A percentile compares a stretch with the other conserved stretches of the same genome.
These are phyloP conservation scores for Avahi laniger DNA, from an alignment of 2,797 vertebrate species.

Conservation along the genomic window DNA sequence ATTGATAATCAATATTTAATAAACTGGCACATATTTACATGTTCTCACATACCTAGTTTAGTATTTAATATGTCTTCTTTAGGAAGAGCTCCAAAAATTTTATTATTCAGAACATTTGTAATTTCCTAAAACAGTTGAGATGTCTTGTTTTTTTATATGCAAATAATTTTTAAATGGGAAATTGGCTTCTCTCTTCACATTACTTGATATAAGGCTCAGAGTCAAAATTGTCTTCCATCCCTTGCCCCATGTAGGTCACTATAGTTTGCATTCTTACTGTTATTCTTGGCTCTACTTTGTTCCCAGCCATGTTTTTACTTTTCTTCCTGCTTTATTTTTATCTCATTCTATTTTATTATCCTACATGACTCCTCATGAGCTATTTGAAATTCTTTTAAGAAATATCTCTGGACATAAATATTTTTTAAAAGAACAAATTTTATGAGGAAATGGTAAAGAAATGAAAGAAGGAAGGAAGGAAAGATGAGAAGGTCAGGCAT, in stretches of 20 bases:
- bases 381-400: not conserved
- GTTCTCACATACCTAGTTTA: not conserved
- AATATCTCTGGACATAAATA: not conserved
- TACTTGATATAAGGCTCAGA: not conserved
- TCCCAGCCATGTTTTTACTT: not conserved
- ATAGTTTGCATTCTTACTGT: not conserved
- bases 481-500: not conserved
- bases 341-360: not conserved
- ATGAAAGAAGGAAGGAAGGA: not conserved
- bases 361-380: not conserved
- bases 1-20: not conserved
- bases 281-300: not conserved
- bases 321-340: not conserved
- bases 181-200: not conserved
- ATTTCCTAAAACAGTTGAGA: not conserved
- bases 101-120: not conserved
- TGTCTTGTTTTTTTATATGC: not conserved
- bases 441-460: not conserved
- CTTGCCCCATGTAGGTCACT: rapidly evolving
- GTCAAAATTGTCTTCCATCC: not conserved
- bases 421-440: not conserved
- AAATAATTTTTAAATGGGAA: not conserved
- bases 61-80: not conserved
- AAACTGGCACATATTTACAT: not conserved
- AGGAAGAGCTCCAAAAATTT: not conserved